Evolutionary conservation across 2,113 vertebrate species (phyloP).

Genomic region (Hyla sarda): DNA sequence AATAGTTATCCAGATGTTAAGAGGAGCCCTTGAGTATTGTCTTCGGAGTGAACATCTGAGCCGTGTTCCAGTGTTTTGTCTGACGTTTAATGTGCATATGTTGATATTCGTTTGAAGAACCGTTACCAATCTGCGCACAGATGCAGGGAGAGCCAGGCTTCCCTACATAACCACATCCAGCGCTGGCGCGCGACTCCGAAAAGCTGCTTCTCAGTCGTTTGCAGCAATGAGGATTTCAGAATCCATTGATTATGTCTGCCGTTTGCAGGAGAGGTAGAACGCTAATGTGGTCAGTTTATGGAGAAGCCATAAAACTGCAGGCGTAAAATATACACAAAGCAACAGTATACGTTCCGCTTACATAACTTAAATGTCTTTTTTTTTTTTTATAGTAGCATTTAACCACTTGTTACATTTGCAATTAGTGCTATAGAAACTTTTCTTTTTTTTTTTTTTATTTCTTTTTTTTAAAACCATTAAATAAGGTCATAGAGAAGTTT

Average conservation of each 20-base stretch:
- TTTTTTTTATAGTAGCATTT: background rate
- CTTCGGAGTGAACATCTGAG: conserved; percentile 70
- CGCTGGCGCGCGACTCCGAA: background rate
- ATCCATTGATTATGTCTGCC: conserved; percentile 7
- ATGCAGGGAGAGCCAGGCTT: conserved; percentile 61
- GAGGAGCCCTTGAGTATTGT: conserved; percentile 67
- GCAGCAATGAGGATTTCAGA: background rate
- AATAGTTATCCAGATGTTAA: conserved; percentile 72
- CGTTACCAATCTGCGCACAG: conserved; percentile 68
- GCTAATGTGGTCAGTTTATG: conserved; percentile 37
- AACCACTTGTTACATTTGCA: background rate
- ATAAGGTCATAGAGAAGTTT: background rate
- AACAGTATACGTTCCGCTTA: background rate
- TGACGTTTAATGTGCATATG: conserved; percentile 64
- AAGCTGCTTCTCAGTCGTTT: conserved; percentile 32
- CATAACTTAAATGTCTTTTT: background rate
- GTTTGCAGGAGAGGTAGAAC: background rate
- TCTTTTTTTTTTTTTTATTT: too few species aligned
- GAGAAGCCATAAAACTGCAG: background rate
- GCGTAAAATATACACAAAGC: background rate
- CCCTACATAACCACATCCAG: conserved; percentile 51
- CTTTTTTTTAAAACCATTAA: too few species aligned
- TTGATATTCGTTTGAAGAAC: conserved; percentile 66
- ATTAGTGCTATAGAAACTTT: background rate
- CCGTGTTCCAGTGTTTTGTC: conserved; percentile 58